phyloP scores from a whole-genome alignment of 2,888 invertebrate species.

The Sphaerophoria taeniata region DNA sequence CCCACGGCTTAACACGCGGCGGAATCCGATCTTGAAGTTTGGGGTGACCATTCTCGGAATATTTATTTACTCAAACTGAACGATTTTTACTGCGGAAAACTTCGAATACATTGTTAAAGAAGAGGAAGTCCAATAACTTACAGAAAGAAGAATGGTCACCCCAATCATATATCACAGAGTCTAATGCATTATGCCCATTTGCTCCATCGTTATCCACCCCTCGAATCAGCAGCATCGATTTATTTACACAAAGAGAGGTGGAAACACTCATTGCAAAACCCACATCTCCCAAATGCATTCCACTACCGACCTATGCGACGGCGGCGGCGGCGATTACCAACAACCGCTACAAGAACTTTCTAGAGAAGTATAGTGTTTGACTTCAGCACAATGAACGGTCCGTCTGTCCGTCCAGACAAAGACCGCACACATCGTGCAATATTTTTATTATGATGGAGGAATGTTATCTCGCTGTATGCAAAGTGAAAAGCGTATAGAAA shows the following conservation, averaged over 20 bases:
- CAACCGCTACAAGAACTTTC: slow-evolving; percentile 28
- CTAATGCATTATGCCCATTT: not conserved
- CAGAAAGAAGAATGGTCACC: slow-evolving; percentile 3
- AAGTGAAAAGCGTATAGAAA: slow-evolving; percentile 56
- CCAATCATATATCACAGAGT: slow-evolving; percentile 16
- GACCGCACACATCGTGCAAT: slow-evolving; percentile 70
- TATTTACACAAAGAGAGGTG: slow-evolving; percentile 51
- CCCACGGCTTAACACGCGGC: slow-evolving; percentile 50
- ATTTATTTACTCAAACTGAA: not conserved
- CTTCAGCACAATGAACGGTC: slow-evolving; percentile 3
- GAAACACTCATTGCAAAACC: slow-evolving; percentile 70
- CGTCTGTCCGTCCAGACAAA: too few relatives aligned
- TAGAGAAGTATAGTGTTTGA: not conserved
- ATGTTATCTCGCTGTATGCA: slow-evolving; percentile 22
- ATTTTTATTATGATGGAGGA: slow-evolving; percentile 16
- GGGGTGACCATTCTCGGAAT: not conserved
- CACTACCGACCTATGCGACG: too few relatives aligned
- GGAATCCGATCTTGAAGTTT: slow-evolving; percentile 12
- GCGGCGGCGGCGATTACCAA: too few relatives aligned
- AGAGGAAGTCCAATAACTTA: too few relatives aligned
- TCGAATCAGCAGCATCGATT: slow-evolving; percentile 37
- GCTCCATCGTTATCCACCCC: not conserved
- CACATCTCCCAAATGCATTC: slow-evolving; percentile 25
- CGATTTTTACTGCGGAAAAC: not conserved
- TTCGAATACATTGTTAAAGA: too few relatives aligned